Evolutionary conservation across 2,113 vertebrate genomes (phyloP).

Genomic region (Condylura cristata): DNA sequence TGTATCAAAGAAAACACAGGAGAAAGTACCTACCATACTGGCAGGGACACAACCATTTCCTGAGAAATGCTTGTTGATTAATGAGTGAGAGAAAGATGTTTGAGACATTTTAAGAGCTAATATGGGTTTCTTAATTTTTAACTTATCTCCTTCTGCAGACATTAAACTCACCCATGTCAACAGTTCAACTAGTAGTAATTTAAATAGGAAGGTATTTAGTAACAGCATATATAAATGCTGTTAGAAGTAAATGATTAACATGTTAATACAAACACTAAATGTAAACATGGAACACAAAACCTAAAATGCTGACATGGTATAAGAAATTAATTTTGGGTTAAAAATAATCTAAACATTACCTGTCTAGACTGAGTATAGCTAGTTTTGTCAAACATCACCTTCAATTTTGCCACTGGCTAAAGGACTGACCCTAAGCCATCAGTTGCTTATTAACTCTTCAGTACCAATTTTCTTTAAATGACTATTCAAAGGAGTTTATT

Average conservation of each 20-base stretch:
- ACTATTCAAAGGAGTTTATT: conserved; percentile 33
- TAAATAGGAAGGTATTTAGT: background rate
- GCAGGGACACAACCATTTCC: background rate
- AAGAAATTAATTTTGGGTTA: background rate
- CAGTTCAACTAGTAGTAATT: background rate
- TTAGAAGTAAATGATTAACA: background rate
- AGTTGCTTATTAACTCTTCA: background rate
- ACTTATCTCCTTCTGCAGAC: background rate
- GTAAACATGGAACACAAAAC: background rate
- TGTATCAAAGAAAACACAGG: background rate
- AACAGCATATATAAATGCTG: background rate
- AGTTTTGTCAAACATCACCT: background rate
- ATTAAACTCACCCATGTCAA: background rate
- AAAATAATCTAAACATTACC: conserved; percentile 5
- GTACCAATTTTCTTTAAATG: background rate
- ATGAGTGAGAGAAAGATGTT: background rate
- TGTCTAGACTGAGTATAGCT: background rate
- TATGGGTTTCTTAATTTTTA: background rate
- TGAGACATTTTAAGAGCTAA: background rate
- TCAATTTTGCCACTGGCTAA: background rate
- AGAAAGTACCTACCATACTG: background rate
- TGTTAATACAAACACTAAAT: background rate
- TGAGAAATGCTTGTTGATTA: background rate
- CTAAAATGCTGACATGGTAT: background rate
- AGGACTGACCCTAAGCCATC: background rate